Evolutionary conservation across 2,888 invertebrate species (phyloP).

Genomic region (Congeria kusceri): DNA sequence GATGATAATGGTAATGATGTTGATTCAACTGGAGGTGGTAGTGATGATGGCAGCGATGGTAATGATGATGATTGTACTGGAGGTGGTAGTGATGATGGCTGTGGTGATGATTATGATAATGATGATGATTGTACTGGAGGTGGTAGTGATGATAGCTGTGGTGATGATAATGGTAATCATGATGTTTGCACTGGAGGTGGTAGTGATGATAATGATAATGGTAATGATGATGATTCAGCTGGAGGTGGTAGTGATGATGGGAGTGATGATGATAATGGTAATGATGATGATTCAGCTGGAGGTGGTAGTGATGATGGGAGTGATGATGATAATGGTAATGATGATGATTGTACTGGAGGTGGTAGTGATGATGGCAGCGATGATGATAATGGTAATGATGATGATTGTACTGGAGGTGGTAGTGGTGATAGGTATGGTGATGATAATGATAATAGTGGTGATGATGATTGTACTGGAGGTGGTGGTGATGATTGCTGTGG

Average conservation of each 20-base stretch:
- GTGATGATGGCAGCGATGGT: no score
- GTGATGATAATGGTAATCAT: background rate
- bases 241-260: no score
- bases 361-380: background rate
- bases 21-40: no score
- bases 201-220: constrained; percentile 2
- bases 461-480: background rate
- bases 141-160: background rate
- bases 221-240: constrained; percentile 24
- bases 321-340: constrained; percentile 19
- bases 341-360: background rate
- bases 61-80: no score
- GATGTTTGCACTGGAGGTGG: background rate
- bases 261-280: constrained; percentile 24
- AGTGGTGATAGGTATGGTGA: background rate
- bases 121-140: no score
- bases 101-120: no score
- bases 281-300: constrained; percentile 28
- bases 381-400: background rate
- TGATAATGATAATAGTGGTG: background rate
- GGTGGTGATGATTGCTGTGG: background rate
- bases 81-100: no score
- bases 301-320: constrained; percentile 24
- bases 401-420: background rate
- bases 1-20: no score